These are phyloP conservation scores for Dolichallabes microphthalmus DNA, from an alignment of 2,113 vertebrate species.

Conservation along the genomic window DNA sequence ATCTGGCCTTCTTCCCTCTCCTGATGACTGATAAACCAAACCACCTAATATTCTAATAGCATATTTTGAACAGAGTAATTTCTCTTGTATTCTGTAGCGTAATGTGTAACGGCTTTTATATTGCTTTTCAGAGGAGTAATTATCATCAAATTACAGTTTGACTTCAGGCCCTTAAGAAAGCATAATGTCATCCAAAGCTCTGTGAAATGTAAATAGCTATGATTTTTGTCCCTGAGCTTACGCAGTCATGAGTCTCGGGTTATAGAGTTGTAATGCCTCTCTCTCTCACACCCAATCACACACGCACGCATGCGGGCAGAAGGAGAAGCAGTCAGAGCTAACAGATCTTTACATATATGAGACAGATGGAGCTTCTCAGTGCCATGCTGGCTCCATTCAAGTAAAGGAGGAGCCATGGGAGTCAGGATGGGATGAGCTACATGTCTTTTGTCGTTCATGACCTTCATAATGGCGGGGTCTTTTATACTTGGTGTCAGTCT, in stretches of 20 bases:
- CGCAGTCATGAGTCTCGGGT: constrained; percentile 4
- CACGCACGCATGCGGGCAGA: constrained; percentile 17
- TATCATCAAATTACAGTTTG: constrained; percentile 67
- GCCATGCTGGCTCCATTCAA: constrained; percentile 40
- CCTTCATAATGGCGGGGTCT: neutral
- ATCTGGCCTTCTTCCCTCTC: constrained; percentile 6
- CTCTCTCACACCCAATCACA: constrained; percentile 61
- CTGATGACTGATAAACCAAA: constrained; percentile 66
- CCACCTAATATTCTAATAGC: constrained; percentile 62
- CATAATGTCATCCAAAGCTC: constrained; percentile 50
- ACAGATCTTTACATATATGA: constrained; percentile 22
- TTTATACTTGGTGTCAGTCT: neutral
- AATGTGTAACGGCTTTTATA: constrained; percentile 62
- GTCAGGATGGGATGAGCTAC: constrained; percentile 25
- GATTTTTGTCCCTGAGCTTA: constrained; percentile 22
- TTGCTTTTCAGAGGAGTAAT: constrained; percentile 63
- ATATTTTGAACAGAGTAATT: constrained; percentile 63
- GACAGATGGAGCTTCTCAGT: constrained; percentile 43
- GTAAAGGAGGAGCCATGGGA: constrained; percentile 21
- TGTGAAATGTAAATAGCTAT: constrained; percentile 16
- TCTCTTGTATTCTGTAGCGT: constrained; percentile 61
- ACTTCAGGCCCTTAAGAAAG: constrained; percentile 55
- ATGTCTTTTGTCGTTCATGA: constrained; percentile 24
- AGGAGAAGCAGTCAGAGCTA: constrained; percentile 15
- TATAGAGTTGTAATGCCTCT: constrained; percentile 69